Evolutionary conservation across 2,113 vertebrate genomes (phyloP), one percentile per base, ranked within the genome.

Genomic region (Nansenia antarctica): DNA sequence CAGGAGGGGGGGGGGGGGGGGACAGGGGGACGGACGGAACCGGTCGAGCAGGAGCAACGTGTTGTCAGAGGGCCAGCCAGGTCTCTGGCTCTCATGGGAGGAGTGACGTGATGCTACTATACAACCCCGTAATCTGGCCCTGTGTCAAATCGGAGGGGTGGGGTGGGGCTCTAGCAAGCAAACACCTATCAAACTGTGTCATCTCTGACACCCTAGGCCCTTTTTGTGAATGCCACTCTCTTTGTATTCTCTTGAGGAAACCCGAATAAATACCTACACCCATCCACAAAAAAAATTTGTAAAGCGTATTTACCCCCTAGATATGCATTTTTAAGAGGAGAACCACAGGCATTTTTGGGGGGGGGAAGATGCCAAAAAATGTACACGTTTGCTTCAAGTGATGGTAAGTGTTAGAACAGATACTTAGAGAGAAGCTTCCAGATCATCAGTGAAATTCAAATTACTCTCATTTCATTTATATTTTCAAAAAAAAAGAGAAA

Each of bases 241-340:
- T 70, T 69, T 82, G 78, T 70, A 66, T 80, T 78, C 69, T 79
- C 75, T 83, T 11, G 39, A 81, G 80, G 73, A 86, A 86, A 73
- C 59, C 62, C 79, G 67, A 82, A 74, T 83, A 86, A 83, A 88
- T 87, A 85, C n/a, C n/a, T n/a, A n/a, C 83, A 72, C 85, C 85
- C 85, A n/a, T 82, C 70, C 68, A 80, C 76, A 60, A 67, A 84
- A 85, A 84, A 78, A 57, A 79, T 82, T 84, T 82, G 85, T 78
- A 83, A 78, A 83, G 82, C 71, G 69, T 70, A 75, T 76, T 76
- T 54, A 85, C 68, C 83, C 80, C 72, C 69, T 27, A 87, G 83
- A 78, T 85, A 88, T 82, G 42, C 70, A 83, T 84, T 87, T 85
- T 85, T 67, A 77, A 82, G 54, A 66, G 72, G 74, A 73, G 79